Base-by-base conservation (phyloP, 2,797 vertebrate genomes). In the Amblyraja radiata region DNA sequence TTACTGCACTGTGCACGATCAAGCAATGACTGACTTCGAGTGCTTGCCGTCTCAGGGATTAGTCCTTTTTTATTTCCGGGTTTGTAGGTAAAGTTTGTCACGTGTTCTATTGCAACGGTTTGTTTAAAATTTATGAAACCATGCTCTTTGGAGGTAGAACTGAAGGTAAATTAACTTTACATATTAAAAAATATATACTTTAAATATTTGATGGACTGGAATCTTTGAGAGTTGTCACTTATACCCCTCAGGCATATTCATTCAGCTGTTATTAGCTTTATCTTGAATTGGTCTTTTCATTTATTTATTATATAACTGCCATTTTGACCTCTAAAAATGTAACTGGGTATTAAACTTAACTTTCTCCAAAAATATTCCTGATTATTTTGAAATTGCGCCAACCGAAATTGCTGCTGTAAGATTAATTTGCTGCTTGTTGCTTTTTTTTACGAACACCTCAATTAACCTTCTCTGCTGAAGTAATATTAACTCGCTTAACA, bases 161-260 rank as follows among this genome's bases (percentile, higher is more conserved):
- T 36, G 28, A 88, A 63, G 61, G n/a, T 88, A 88, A 88, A 68
- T 88, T 68, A 88, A 88, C 84, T 68, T 88, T 68, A 88, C 84
- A 68, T 68, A 88, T 92, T 54, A 92, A 92, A 84, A 58, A 92
- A 92, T 74, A 28, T 74, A 92, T 73, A 76, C 36, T 76, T 92
- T 92, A 92, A 92, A 92, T 92, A 92, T 92, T 92, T 92, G 68
- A 92, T 92, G 90, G 39, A 46, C 71, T 92, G 23, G 90, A 54
- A 76, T 76, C 36, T 54, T 73, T n/a, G 71, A 28, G 71, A 76
- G 39, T 54, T 76, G 36, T 92, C 23, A n/a, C 71, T 76, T 54
- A 23, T 76, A 76, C 11, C 39, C 71, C 90, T 92, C 25, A 16
- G 90, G 90, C 90, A 92, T 92, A 76, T 92, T 92, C 36, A 71